Conservation (phyloP, 2,888 invertebrate species). For the Bimastos eiseni region DNA sequence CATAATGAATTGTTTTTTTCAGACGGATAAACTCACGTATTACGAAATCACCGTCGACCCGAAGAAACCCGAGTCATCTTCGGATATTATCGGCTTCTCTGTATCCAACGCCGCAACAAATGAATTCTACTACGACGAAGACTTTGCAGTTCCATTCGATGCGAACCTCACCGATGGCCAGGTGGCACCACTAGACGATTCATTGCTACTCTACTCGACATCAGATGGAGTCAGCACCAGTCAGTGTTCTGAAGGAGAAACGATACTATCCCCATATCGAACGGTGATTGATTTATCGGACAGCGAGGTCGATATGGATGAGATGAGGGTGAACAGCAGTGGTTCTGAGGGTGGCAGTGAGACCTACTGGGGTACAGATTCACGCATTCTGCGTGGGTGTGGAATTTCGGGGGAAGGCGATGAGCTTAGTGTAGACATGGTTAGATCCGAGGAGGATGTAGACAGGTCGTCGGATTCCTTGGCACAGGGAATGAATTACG, state of each 20-base stretch:
- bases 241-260: background rate
- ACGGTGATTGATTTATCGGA: background rate
- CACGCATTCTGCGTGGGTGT: background rate
- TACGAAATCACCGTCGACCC: background rate
- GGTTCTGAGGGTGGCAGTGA: background rate
- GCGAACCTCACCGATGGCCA: conserved; percentile 13
- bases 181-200: background rate
- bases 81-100: background rate
- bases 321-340: background rate
- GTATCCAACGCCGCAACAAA: background rate
- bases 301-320: background rate
- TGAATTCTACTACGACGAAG: conserved; percentile 23
- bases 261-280: background rate
- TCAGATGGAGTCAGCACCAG: background rate
- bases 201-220: conserved; percentile 13
- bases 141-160: conserved; percentile 1
- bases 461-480: background rate
- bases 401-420: background rate
- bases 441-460: background rate
- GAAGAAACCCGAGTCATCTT: background rate
- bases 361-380: background rate
- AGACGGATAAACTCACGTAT: background rate
- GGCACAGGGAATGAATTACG: background rate
- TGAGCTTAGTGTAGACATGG: background rate
- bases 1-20: background rate